These are phyloP conservation scores for Phocides pigmalion DNA, from an alignment of 1,140 invertebrate species.

Conservation along the genomic window DNA sequence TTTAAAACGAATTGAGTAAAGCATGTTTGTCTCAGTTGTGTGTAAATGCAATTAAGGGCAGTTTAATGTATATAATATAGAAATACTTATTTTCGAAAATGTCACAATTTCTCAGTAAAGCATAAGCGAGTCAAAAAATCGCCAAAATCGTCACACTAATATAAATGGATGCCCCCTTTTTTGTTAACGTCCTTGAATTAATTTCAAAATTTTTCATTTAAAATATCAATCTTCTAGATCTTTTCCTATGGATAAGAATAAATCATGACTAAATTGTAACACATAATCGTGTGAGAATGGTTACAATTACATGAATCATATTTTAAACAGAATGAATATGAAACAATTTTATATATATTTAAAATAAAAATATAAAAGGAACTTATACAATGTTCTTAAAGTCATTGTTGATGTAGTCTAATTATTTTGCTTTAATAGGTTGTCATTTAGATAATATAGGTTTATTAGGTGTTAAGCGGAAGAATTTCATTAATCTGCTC, in stretches of 20 bases:
- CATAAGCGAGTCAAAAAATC: too few relatives aligned
- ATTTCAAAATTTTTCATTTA: too few relatives aligned
- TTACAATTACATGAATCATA: background rate
- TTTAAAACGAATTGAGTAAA: too few relatives aligned
- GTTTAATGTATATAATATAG: too few relatives aligned
- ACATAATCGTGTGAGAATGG: background rate
- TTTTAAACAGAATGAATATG: background rate
- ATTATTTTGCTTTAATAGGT: background rate
- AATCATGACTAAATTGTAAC: background rate
- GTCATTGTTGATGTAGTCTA: background rate
- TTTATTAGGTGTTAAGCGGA: background rate
- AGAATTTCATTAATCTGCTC: background rate
- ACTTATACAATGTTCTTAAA: background rate
- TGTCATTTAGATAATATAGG: background rate
- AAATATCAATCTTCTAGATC: too few relatives aligned
- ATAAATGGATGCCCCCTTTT: too few relatives aligned
- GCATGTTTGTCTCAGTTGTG: too few relatives aligned
- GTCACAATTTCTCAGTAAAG: too few relatives aligned
- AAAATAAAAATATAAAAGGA: background rate
- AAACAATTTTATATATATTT: background rate
- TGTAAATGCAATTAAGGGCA: too few relatives aligned
- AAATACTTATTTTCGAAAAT: too few relatives aligned
- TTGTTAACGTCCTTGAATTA: too few relatives aligned
- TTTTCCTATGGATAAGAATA: background rate
- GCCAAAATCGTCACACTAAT: too few relatives aligned